phyloP scores from a whole-genome alignment of 1,140 invertebrate species.

The Drosophila erecta region DNA sequence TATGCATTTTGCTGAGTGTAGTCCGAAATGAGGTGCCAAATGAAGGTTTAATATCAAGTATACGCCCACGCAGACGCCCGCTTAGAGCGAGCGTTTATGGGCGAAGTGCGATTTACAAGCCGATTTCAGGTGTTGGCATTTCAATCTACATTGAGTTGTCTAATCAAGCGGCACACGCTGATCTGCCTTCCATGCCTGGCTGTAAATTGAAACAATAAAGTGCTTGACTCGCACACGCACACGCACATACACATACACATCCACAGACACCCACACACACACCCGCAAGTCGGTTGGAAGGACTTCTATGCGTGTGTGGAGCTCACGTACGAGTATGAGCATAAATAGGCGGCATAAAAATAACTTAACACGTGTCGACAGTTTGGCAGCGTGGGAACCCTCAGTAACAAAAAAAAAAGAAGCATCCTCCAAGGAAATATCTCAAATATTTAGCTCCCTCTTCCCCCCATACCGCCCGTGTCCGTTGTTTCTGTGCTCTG shows the following conservation, averaged over 20 bases:
- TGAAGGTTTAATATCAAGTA: conserved; percentile 21
- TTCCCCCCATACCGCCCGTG: conserved; percentile 9
- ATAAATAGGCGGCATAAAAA: conserved; percentile 83
- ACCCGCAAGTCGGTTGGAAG: not conserved
- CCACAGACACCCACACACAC: conserved; percentile 38
- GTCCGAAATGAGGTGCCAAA: not conserved
- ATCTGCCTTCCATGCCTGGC: conserved; percentile 43
- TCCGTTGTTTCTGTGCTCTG: conserved; percentile 31
- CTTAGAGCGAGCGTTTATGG: conserved; percentile 35
- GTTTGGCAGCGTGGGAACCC: conserved; percentile 57
- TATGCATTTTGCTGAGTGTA: not conserved
- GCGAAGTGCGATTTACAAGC: conserved; percentile 59
- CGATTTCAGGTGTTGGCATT: conserved; percentile 79
- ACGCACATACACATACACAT: conserved; percentile 10
- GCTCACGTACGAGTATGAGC: conserved; percentile 67
- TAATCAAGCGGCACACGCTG: conserved; percentile 73
- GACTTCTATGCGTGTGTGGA: conserved; percentile 43
- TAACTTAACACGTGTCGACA: conserved; percentile 83
- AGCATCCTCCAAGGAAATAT: conserved; percentile 63
- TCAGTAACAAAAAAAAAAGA: conserved; percentile 18
- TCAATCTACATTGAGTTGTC: conserved; percentile 81
- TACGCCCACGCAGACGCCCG: conserved; percentile 2
- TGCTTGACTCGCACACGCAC: conserved; percentile 67
- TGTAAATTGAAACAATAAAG: conserved; percentile 83
- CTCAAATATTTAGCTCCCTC: conserved; percentile 59